A percentile compares a stretch with the other conserved stretches of the same genome.
phyloP scores from a whole-genome alignment of 2,797 vertebrate genomes.

The Xenopus petersii region DNA sequence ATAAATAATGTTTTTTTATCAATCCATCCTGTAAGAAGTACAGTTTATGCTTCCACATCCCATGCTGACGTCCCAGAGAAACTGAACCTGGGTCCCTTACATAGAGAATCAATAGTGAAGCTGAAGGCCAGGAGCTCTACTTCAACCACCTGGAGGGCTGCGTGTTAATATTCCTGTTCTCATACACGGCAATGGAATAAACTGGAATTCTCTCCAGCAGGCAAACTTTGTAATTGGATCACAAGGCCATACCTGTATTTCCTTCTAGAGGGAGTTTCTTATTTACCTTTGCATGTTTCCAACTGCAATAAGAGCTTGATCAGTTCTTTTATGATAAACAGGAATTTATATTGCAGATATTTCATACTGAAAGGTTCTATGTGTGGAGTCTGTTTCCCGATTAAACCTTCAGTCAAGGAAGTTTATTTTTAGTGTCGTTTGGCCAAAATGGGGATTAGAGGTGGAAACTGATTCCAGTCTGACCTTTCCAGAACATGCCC shows the following conservation, averaged over 20 bases:
- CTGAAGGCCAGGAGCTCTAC: too few relatives aligned
- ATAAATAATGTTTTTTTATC: too few relatives aligned
- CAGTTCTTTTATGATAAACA: background rate
- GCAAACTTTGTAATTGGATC: too few relatives aligned
- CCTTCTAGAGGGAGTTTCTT: background rate
- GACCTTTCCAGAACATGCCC: background rate
- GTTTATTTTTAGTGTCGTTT: conserved; percentile 11
- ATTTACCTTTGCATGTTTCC: background rate
- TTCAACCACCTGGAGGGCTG: too few relatives aligned
- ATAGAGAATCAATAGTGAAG: too few relatives aligned
- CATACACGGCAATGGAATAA: too few relatives aligned
- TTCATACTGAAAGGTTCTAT: background rate
- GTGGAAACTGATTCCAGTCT: conserved; percentile 12
- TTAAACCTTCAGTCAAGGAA: background rate
- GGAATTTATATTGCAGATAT: background rate
- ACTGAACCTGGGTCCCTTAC: too few relatives aligned
- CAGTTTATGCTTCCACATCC: too few relatives aligned
- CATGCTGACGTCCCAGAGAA: too few relatives aligned
- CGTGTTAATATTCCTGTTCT: too few relatives aligned
- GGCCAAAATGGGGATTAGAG: conserved; percentile 6
- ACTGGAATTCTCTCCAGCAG: too few relatives aligned
- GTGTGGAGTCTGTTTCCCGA: background rate
- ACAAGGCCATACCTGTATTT: background rate
- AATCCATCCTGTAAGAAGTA: too few relatives aligned
- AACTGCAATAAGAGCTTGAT: background rate